Evolutionary conservation across 2,888 invertebrate species (phyloP), one percentile per base, ranked within the genome.

Genomic region (Brachycybe producta): DNA sequence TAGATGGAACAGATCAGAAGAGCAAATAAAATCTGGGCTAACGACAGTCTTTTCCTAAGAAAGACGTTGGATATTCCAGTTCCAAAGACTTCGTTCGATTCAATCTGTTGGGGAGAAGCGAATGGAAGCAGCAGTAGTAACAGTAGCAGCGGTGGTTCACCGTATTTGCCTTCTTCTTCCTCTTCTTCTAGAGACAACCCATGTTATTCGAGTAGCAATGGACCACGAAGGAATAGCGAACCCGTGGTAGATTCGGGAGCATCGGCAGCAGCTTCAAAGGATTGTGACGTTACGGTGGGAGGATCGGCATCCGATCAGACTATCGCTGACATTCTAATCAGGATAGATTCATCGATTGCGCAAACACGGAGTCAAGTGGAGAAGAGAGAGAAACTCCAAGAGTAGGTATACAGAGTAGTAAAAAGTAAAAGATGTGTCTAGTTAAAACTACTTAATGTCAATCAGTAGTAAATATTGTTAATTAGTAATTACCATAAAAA

Each of bases 1-100:
- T 30, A 92, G 92, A 91, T 87, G 67, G 92, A 92, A 73, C 86
- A 88, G 70, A 85, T 94, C 64, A 79, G 91, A 61, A 75, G 91
- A 62, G 83, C 81, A 52, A 94, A 94, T 69, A 80, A 85, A 61
- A 73, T 94, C 55, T 94, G 88, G 76, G 86, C 90, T 30, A 80
- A 86, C 49, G 92, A 94, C 69, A 91, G 90, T 73, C 76, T 92
- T 66, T 91, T 90, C 74, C 74, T 92, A 62, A 77, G 88, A 58
- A 86, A 90, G 67, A 80, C 78, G 70, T 74, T 94, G 60, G 74
- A 90, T 65, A 85, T 94, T 65, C 92, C 92, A 23, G 54, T 61
- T 35, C 52, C 53, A 38, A 44, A 40, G n/a, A 56, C 54, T 53
- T 51, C 50, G 24, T n/a, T 30, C 8, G 40, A 48, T 24, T 11